Base-by-base conservation (phyloP, 2,888 invertebrate species). In the Frankliniella intonsa region DNA sequence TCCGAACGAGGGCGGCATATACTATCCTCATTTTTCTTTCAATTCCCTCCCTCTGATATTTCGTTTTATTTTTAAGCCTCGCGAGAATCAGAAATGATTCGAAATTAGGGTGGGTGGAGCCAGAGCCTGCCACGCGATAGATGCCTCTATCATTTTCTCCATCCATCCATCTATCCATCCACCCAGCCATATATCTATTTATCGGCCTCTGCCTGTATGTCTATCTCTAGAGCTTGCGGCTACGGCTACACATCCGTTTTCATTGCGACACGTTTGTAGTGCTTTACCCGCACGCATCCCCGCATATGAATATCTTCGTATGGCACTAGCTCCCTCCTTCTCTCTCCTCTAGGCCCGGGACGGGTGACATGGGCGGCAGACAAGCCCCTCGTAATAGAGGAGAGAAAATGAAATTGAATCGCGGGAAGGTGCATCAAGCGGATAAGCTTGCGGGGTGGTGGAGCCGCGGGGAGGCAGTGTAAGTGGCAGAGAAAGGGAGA, bases 351-450 rank as follows among this genome's bases (percentile, higher is more conserved):
- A 38, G 38, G 38, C 38, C 5, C 38, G 69, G 25, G 22, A 25
- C 25, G 9, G 1, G 69, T 5, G 10, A 19, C n/a, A 10, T n/a
- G n/a, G 11, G 22, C 69, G 8, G 22, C 11, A 76, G 69, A 76
- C 69, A 76, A 76, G 69, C 69, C 25, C 69, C 69, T 12, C 69
- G 69, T 76, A 76, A 76, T 76, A 76, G 69, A 76, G 69, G 69
- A 76, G 69, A 25, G 69, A 76, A 25, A 76, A 76, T 76, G 69
- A 76, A 76, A 76, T 76, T 76, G 69, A 76, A 76, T 25, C 22
- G 69, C 69, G 69, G 38, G 69, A 76, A 76, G 69, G 69, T 76
- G 69, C 69, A 76, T 76, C 69, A 25, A 1, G 11, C 25, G 69
- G 69, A 76, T 76, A 76, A 76, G 69, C 69, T 25, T 0, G 25